These are phyloP conservation scores for Acanthoscelides obtectus DNA, from an alignment of 2,888 invertebrate species.

Conservation along the genomic window DNA sequence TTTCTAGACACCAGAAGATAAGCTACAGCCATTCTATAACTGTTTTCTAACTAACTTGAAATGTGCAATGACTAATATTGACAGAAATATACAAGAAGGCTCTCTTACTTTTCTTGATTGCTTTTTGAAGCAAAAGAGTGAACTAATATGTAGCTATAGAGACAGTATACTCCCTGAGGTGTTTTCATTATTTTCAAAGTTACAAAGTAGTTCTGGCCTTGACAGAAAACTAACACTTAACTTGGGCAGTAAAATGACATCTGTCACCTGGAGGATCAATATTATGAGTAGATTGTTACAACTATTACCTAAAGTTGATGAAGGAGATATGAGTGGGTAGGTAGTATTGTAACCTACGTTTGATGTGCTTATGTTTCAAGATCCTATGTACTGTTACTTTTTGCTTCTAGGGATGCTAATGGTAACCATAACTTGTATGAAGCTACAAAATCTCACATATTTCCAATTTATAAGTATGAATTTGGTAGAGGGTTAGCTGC, in stretches of 20 bases:
- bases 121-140: constrained; percentile 63
- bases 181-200: constrained; percentile 77
- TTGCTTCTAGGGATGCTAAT: background rate
- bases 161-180: constrained; percentile 74
- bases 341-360: too few relatives aligned
- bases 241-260: constrained; percentile 67
- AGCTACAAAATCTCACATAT: constrained; percentile 7
- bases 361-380: too few relatives aligned
- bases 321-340: constrained; percentile 14
- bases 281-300: constrained; percentile 68
- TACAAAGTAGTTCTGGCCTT: constrained; percentile 59
- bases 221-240: constrained; percentile 65
- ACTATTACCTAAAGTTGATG: constrained; percentile 45
- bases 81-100: constrained; percentile 75
- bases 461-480: constrained; percentile 21
- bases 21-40: constrained; percentile 69
- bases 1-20: constrained; percentile 47
- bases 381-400: too few relatives aligned
- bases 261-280: constrained; percentile 73
- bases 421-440: constrained; percentile 4
- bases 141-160: constrained; percentile 61
- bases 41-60: constrained; percentile 73
- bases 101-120: constrained; percentile 75
- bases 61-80: constrained; percentile 89
- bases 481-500: constrained; percentile 14